A percentile compares a stretch with the other conserved stretches of the same genome.
These are phyloP conservation scores for Gymnorhina tibicen DNA, from an alignment of 2,113 vertebrate species.

Conservation along the genomic window DNA sequence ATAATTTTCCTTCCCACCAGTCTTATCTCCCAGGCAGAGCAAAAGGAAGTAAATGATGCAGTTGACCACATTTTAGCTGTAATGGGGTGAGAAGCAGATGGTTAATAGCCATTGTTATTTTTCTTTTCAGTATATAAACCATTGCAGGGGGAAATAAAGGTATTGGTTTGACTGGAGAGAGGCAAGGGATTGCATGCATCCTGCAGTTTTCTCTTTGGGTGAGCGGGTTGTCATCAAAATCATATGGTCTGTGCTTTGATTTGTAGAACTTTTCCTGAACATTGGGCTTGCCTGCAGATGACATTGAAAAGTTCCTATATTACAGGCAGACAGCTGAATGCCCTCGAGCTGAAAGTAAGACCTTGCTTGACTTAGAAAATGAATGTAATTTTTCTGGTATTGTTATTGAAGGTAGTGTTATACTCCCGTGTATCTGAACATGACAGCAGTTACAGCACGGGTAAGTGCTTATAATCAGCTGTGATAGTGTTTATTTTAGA, in stretches of 20 bases:
- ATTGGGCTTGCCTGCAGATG: conserved; percentile 25
- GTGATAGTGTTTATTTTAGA: conserved; percentile 34
- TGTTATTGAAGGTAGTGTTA: conserved; percentile 2
- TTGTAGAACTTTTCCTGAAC: conserved; percentile 31
- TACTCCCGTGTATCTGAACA: conserved; percentile 27
- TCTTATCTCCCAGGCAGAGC: background rate
- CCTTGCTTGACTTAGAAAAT: conserved; percentile 44
- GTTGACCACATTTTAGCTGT: conserved; percentile 1
- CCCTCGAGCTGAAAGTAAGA: conserved; percentile 46
- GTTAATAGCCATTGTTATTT: conserved; percentile 4
- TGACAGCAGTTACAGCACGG: conserved; percentile 15
- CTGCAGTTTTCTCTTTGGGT: conserved; percentile 38
- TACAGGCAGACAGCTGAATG: conserved; percentile 36
- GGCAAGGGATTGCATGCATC: background rate
- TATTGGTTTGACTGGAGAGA: background rate
- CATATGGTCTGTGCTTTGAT: conserved; percentile 29
- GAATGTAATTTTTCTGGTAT: conserved; percentile 1
- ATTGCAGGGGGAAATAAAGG: background rate
- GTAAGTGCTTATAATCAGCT: conserved; percentile 39
- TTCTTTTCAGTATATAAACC: background rate
- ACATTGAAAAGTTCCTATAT: conserved; percentile 34
- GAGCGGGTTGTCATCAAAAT: conserved; percentile 25
- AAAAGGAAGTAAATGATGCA: conserved; percentile 3
- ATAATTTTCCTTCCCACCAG: background rate
- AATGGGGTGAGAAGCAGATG: conserved; percentile 19